Evolutionary conservation across 2,888 invertebrate genomes (phyloP).

Genomic region (Hypomecis punctinalis): DNA sequence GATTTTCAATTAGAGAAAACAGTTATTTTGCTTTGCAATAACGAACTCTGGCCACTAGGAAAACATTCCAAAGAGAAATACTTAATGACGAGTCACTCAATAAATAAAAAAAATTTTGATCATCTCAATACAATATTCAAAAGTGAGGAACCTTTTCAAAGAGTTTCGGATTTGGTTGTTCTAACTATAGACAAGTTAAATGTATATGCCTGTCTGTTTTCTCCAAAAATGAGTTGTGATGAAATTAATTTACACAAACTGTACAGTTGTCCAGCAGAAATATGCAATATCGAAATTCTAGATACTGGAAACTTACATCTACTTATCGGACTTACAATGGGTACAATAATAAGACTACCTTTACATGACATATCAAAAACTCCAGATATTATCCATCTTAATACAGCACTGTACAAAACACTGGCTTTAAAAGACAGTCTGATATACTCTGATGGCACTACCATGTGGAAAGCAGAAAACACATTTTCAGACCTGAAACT

Average conservation of each 20-base stretch:
- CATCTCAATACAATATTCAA: slow-evolving; percentile 47
- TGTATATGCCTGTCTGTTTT: slow-evolving; percentile 58
- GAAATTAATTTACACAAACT: slow-evolving; percentile 54
- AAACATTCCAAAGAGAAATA: slow-evolving; percentile 43
- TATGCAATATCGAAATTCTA: slow-evolving; percentile 58
- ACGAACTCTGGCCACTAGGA: slow-evolving; percentile 43
- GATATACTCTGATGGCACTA: slow-evolving; percentile 68
- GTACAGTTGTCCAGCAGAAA: slow-evolving; percentile 65
- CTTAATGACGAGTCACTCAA: slow-evolving; percentile 44
- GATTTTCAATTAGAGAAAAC: slow-evolving; percentile 57
- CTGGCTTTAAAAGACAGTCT: slow-evolving; percentile 50
- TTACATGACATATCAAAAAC: slow-evolving; percentile 44
- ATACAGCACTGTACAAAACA: slow-evolving; percentile 64
- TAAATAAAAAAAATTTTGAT: slow-evolving; percentile 43
- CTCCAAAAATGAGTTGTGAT: slow-evolving; percentile 45
- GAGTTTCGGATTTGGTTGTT: slow-evolving; percentile 48
- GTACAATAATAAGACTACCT: slow-evolving; percentile 62
- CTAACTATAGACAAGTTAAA: slow-evolving; percentile 59
- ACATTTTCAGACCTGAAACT: slow-evolving; percentile 55
- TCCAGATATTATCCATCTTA: slow-evolving; percentile 62
- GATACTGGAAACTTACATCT: slow-evolving; percentile 47
- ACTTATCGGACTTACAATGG: slow-evolving; percentile 62
- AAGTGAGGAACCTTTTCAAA: slow-evolving; percentile 34
- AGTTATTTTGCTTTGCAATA: slow-evolving; percentile 38
- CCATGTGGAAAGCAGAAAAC: slow-evolving; percentile 69